phyloP scores from a whole-genome alignment of 2,797 vertebrate genomes.

The Coccyzus lansbergi region DNA sequence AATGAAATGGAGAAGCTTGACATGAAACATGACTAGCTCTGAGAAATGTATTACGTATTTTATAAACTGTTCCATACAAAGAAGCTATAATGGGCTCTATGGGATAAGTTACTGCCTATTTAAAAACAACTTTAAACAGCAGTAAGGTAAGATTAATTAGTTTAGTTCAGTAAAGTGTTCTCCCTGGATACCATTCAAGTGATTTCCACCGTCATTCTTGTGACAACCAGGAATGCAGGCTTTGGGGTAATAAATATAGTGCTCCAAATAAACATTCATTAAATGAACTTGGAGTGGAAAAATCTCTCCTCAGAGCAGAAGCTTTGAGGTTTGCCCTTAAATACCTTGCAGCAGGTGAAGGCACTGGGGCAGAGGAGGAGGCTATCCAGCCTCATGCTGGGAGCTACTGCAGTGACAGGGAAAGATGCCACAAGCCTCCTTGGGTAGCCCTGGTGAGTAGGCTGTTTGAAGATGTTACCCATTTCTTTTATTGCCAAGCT shows the following conservation, averaged over 20 bases:
- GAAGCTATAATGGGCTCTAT: neutral
- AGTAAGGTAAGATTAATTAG: conserved; percentile 1
- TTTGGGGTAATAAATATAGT: neutral
- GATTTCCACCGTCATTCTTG: neutral
- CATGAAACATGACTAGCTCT: neutral
- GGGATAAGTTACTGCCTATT: neutral
- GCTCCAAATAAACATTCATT: neutral
- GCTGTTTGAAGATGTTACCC: neutral
- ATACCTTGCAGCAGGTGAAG: neutral
- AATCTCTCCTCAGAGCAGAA: neutral
- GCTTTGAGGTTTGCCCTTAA: neutral
- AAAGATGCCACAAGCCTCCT: neutral
- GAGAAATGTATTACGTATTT: neutral
- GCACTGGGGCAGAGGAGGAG: neutral
- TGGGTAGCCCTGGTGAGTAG: neutral
- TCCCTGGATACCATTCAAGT: conserved; percentile 3
- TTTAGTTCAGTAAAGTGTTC: neutral
- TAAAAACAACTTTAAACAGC: neutral
- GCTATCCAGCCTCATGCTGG: neutral
- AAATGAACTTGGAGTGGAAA: neutral
- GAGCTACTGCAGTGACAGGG: neutral
- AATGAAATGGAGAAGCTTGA: neutral
- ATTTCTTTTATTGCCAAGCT: neutral
- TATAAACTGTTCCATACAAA: neutral
- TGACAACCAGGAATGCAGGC: neutral